Percentiles rank a stretch among this genome's conserved stretches.
Evolutionary conservation across 1,140 invertebrate species (phyloP).

Genomic region (Diploscapter pachys): DNA sequence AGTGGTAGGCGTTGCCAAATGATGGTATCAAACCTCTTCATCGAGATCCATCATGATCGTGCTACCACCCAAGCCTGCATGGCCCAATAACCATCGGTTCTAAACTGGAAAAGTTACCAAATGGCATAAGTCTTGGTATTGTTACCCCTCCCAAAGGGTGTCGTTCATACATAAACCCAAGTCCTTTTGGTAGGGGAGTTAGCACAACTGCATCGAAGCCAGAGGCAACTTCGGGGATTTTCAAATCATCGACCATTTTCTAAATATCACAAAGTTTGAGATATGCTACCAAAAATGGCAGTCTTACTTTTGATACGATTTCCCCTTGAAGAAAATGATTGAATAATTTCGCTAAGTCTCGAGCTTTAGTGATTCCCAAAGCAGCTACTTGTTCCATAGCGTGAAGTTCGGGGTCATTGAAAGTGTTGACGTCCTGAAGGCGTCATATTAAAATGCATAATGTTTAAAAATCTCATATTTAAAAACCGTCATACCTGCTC

Average conservation of each 20-base stretch:
- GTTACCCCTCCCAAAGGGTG: slow-evolving; percentile 41
- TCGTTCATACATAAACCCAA: slow-evolving; percentile 53
- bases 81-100: slow-evolving; percentile 48
- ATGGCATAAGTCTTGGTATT: neutral
- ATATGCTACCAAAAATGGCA: neutral
- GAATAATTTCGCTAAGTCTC: slow-evolving; percentile 47
- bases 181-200: slow-evolving; percentile 47
- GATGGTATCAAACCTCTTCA: slow-evolving; percentile 23
- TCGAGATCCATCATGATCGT: slow-evolving; percentile 52
- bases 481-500: slow-evolving; percentile 16
- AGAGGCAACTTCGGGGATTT: slow-evolving; percentile 39
- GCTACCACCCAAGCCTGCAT: slow-evolving; percentile 50
- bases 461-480: no score
- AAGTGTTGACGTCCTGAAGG: slow-evolving; percentile 36
- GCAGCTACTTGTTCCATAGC: slow-evolving; percentile 50
- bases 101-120: slow-evolving; percentile 24
- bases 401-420: slow-evolving; percentile 49
- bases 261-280: slow-evolving; percentile 20
- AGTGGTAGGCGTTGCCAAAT: neutral
- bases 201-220: slow-evolving; percentile 41
- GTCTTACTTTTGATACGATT: slow-evolving; percentile 25
- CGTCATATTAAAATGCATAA: no score
- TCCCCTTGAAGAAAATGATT: slow-evolving; percentile 48
- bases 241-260: slow-evolving; percentile 41
- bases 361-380: slow-evolving; percentile 48